These are phyloP conservation scores for Rhinoraja longicauda DNA, from an alignment of 2,797 vertebrate species.

Conservation along the genomic window DNA sequence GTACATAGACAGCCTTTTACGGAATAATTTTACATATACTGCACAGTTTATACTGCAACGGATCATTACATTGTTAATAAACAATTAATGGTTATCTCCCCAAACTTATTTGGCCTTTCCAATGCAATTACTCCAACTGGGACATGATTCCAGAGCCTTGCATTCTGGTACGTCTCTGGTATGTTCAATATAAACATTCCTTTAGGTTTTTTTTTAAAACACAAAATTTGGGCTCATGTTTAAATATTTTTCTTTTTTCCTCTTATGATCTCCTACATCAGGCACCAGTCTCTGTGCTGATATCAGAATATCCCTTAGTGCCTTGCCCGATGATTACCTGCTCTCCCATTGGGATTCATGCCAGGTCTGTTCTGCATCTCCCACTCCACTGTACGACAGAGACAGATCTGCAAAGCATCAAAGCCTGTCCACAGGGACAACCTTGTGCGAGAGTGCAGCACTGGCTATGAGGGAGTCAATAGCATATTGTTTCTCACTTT, in stretches of 20 bases:
- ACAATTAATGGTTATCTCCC: background rate
- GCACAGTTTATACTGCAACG: background rate
- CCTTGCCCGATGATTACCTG: background rate
- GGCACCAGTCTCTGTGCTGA: background rate
- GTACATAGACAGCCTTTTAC: conserved; percentile 5
- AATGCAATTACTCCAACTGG: background rate
- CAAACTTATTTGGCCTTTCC: conserved; percentile 9
- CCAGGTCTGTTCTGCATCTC: background rate
- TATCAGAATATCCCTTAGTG: background rate
- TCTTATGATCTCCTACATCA: background rate
- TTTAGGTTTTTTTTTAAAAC: background rate
- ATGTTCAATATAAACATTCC: conserved; percentile 17
- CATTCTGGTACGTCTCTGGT: conserved; percentile 13
- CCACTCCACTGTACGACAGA: no score
- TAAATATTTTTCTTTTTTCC: conserved; percentile 36
- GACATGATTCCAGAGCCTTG: background rate
- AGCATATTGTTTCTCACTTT: no score
- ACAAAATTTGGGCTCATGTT: background rate
- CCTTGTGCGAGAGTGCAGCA: background rate
- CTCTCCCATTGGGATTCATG: background rate
- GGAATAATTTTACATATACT: background rate
- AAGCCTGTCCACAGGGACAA: background rate
- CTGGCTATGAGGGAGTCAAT: no score
- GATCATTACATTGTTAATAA: conserved; percentile 19
- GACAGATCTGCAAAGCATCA: background rate